Conservation (phyloP, 1,140 invertebrate genomes). For the Copidosoma floridanum region DNA sequence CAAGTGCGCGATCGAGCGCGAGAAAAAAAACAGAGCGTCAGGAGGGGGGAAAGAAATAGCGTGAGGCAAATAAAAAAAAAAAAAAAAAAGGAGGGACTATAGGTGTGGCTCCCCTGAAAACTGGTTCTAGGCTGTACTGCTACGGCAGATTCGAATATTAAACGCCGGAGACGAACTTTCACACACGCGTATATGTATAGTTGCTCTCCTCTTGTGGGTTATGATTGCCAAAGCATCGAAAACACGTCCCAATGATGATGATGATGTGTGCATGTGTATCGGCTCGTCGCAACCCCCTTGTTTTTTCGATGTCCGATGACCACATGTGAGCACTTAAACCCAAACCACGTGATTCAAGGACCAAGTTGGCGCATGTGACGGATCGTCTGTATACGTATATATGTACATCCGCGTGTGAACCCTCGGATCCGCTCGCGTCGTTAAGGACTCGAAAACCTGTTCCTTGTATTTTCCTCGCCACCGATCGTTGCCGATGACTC, state of each 20-base stretch:
- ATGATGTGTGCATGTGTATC: too few relatives aligned
- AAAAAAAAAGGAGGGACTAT: conserved; percentile 5
- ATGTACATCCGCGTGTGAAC: conserved; percentile 22
- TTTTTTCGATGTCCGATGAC: neutral
- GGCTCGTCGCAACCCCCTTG: conserved; percentile 21
- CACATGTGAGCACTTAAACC: neutral
- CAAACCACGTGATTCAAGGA: conserved; percentile 8
- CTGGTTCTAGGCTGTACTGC: too few relatives aligned
- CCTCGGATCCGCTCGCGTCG: conserved; percentile 11
- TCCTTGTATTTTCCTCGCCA: conserved; percentile 26
- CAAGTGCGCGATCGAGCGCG: conserved; percentile 17
- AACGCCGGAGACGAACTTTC: conserved; percentile 31
- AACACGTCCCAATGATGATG: conserved; percentile 44
- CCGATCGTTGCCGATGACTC: conserved; percentile 10
- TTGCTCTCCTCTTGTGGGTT: too few relatives aligned
- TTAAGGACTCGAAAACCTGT: conserved; percentile 21
- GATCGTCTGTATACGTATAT: neutral
- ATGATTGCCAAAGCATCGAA: neutral
- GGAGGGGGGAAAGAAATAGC: conserved; percentile 37
- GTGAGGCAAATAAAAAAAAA: neutral
- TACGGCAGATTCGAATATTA: conserved; percentile 23
- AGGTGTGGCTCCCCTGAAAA: conserved; percentile 40
- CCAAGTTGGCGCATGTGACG: conserved; percentile 11
- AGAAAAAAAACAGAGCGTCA: conserved; percentile 25
- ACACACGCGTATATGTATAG: conserved; percentile 33